A percentile compares a stretch with the other conserved stretches of the same genome.
phyloP scores from a whole-genome alignment of 2,888 invertebrate species.

The Flexamia atlantica region DNA sequence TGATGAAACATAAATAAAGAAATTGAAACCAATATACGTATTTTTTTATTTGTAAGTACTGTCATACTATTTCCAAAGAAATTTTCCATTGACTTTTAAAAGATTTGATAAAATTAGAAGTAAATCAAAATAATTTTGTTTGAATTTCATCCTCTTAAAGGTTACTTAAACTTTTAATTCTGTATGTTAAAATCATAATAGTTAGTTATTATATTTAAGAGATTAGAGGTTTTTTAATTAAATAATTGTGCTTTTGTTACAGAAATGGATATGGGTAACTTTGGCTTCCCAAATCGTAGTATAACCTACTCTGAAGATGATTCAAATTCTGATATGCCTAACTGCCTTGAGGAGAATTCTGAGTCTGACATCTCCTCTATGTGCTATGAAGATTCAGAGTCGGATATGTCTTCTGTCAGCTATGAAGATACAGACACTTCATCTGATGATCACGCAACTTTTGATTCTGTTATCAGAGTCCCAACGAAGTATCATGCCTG shows the following conservation, averaged over 20 bases:
- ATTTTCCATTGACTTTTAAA: too few species aligned
- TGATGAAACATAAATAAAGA: too few species aligned
- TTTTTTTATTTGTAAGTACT: too few species aligned
- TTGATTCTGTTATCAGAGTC: neutral
- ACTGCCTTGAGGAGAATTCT: neutral
- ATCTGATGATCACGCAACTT: neutral
- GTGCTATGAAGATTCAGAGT: neutral
- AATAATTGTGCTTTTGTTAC: slow-evolving; percentile 15
- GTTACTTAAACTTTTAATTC: too few species aligned
- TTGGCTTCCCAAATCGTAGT: neutral
- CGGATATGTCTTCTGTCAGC: neutral
- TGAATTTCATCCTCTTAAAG: too few species aligned
- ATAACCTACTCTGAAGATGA: neutral
- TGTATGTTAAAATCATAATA: too few species aligned
- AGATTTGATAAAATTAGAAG: too few species aligned
- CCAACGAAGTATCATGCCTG: neutral
- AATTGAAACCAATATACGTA: too few species aligned
- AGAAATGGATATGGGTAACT: slow-evolving; percentile 23
- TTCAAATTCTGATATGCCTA: neutral
- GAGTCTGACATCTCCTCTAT: neutral
- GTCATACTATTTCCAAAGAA: too few species aligned
- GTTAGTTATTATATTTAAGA: too few species aligned
- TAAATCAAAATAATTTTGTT: too few species aligned
- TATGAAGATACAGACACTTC: neutral
- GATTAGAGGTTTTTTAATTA: too few species aligned